A percentile compares a stretch with the other conserved stretches of the same genome.
Evolutionary conservation across 1,140 invertebrate genomes (phyloP).

Genomic region (Brachionus calyciflorus): DNA sequence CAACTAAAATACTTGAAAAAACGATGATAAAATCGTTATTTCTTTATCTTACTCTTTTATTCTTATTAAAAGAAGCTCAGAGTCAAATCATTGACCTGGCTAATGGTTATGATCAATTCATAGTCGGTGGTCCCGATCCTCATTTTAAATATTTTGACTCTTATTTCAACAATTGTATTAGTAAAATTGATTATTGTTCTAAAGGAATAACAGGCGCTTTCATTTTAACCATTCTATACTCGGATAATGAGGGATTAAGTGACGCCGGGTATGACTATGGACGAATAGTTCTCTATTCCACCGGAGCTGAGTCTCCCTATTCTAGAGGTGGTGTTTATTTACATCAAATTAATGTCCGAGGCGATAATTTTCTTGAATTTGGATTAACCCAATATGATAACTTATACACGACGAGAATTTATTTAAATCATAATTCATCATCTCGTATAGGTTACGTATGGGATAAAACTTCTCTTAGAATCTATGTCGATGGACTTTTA

Average conservation of each 20-base stretch:
- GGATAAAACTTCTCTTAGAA: background rate
- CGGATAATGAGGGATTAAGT: background rate
- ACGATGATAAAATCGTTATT: background rate
- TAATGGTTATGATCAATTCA: background rate
- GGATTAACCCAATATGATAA: background rate
- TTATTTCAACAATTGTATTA: constrained; percentile 39
- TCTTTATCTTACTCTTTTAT: background rate
- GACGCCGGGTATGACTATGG: constrained; percentile 11
- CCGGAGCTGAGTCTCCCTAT: background rate
- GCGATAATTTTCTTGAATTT: constrained; percentile 8
- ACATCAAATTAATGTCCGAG: constrained; percentile 17
- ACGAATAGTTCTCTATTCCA: background rate
- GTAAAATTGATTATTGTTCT: constrained; percentile 16
- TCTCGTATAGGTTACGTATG: background rate
- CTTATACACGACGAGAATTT: constrained; percentile 1
- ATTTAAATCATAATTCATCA: background rate
- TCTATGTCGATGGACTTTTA: constrained; percentile 34
- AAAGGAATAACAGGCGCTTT: background rate
- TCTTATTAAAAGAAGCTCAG: background rate
- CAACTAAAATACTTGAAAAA: too few species aligned
- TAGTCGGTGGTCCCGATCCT: background rate
- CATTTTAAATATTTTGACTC: constrained; percentile 28
- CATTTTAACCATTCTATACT: constrained; percentile 10
- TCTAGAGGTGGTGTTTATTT: constrained; percentile 35
- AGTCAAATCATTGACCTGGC: background rate